These are phyloP conservation scores for Oscheius sp. DNA, from an alignment of 2,888 invertebrate species.

Conservation along the genomic window DNA sequence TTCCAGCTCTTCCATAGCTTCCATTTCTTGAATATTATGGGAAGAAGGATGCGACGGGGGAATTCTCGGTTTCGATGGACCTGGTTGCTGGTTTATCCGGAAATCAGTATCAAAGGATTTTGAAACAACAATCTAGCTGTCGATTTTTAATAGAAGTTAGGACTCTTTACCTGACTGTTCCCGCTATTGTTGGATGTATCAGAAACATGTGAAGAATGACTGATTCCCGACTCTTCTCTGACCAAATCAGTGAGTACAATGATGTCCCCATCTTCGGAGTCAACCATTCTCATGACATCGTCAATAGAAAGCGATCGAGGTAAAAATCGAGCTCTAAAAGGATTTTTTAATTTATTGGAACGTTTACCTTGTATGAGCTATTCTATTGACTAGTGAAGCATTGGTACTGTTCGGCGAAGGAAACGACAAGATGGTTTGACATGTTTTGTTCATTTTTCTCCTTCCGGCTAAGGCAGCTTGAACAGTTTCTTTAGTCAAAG, in stretches of 20 bases:
- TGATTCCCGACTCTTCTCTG: constrained; percentile 52
- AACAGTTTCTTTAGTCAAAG: constrained; percentile 45
- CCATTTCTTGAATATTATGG: constrained; percentile 47
- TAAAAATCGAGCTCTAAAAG: constrained; percentile 42
- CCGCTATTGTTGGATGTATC: constrained; percentile 39
- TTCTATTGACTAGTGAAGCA: constrained; percentile 41
- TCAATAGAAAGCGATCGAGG: constrained; percentile 66
- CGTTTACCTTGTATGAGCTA: constrained; percentile 39
- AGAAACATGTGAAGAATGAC: constrained; percentile 35
- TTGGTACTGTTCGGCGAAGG: constrained; percentile 54
- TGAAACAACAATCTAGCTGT: constrained; percentile 56
- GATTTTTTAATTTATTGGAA: neutral
- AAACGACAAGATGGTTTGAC: constrained; percentile 69
- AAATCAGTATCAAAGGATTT: constrained; percentile 61
- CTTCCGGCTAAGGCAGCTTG: constrained; percentile 52
- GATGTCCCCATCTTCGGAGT: constrained; percentile 53
- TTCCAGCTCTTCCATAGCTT: constrained; percentile 63
- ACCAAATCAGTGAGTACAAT: constrained; percentile 55
- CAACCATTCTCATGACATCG: constrained; percentile 68
- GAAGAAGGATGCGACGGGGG: constrained; percentile 15
- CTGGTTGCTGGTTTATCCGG: constrained; percentile 15
- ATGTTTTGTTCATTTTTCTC: constrained; percentile 49
- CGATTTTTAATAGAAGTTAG: neutral
- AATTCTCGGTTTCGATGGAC: neutral
- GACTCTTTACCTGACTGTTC: constrained; percentile 37